These are phyloP conservation scores for Sylvicapra grimmia DNA, from an alignment of 2,113 vertebrate genomes.

Conservation along the genomic window DNA sequence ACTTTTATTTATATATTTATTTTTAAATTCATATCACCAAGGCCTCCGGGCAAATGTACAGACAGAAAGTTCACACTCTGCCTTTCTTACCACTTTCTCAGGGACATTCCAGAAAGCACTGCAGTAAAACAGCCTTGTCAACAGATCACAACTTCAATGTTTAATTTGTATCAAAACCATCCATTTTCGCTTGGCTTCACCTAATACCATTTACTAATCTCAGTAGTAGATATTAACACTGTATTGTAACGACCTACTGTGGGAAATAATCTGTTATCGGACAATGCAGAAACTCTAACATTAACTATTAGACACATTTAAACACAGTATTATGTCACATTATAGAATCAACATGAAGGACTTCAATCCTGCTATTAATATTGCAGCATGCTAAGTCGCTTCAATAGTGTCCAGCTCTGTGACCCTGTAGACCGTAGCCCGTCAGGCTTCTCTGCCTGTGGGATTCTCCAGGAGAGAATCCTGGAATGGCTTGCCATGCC, in stretches of 20 bases:
- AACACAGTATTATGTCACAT: neutral
- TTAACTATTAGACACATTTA: neutral
- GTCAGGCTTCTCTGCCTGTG: neutral
- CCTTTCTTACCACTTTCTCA: neutral
- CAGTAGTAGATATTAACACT: neutral
- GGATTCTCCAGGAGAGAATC: neutral
- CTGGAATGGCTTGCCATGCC: neutral
- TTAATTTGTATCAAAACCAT: neutral
- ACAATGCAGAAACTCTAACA: neutral
- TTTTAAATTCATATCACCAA: constrained; percentile 22
- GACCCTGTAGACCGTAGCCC: neutral
- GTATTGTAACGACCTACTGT: neutral
- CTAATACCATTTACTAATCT: neutral
- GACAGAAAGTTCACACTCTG: neutral
- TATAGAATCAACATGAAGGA: neutral
- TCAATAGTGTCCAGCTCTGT: neutral
- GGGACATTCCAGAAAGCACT: neutral
- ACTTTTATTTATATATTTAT: constrained; percentile 1
- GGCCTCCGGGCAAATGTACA: constrained; percentile 22
- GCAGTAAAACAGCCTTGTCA: neutral
- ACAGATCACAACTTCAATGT: neutral
- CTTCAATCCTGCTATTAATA: neutral
- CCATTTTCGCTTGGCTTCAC: constrained; percentile 6
- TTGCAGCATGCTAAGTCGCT: neutral
- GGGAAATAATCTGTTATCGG: neutral